phyloP scores from a whole-genome alignment of 2,888 invertebrate genomes.

The Kuschelorhynchus macadamiae region DNA sequence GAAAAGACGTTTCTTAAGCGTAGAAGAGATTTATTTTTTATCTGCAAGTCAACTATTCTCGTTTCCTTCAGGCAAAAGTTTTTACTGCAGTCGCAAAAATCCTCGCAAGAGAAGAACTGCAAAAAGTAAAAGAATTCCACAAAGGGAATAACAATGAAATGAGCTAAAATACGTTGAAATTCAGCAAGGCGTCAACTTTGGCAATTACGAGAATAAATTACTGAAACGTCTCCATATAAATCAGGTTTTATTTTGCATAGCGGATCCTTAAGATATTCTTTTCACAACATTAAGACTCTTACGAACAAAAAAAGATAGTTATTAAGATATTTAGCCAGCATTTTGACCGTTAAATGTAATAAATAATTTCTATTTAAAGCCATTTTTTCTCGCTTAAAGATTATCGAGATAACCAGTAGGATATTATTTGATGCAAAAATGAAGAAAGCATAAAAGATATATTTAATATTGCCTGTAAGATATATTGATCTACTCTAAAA shows the following conservation, averaged over 20 bases:
- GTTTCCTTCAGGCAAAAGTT: slow-evolving; percentile 64
- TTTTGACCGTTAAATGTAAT: too few relatives aligned
- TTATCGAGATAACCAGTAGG: too few relatives aligned
- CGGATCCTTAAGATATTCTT: slow-evolving; percentile 27
- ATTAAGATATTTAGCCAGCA: too few relatives aligned
- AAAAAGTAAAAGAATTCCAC: slow-evolving; percentile 63
- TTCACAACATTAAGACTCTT: too few relatives aligned
- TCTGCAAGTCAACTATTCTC: slow-evolving; percentile 57
- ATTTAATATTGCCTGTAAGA: too few relatives aligned
- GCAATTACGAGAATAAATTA: slow-evolving; percentile 65
- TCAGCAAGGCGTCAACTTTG: slow-evolving; percentile 64
- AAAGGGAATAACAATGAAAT: slow-evolving; percentile 66
- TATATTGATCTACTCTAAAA: too few relatives aligned
- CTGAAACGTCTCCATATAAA: slow-evolving; percentile 57
- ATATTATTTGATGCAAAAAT: too few relatives aligned
- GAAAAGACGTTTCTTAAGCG: neutral
- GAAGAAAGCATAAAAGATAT: too few relatives aligned
- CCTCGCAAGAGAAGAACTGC: slow-evolving; percentile 58
- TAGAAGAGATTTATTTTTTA: slow-evolving; percentile 60
- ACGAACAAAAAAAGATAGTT: too few relatives aligned
- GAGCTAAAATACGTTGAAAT: slow-evolving; percentile 62
- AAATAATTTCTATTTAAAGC: too few relatives aligned
- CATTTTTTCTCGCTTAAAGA: too few relatives aligned
- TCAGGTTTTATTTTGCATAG: slow-evolving; percentile 39
- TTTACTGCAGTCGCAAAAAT: slow-evolving; percentile 64